These are phyloP conservation scores for Cinara cedri DNA, from an alignment of 2,888 invertebrate species.

Conservation along the genomic window DNA sequence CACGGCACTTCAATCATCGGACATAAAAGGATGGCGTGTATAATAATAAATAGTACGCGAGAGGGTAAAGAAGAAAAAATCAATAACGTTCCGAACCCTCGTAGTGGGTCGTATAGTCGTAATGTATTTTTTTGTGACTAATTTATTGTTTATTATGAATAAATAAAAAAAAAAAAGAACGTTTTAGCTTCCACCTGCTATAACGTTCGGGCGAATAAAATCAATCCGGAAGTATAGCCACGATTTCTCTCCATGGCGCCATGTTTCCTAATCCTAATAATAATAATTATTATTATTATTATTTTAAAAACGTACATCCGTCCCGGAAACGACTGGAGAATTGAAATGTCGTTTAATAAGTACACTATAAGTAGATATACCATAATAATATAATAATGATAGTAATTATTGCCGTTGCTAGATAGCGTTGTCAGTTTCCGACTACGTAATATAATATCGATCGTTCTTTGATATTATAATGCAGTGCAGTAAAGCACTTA, in stretches of 20 bases:
- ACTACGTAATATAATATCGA: background rate
- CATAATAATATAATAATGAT: background rate
- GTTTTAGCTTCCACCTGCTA: no score
- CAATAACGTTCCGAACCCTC: slow-evolving; percentile 11
- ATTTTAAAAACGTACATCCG: no score
- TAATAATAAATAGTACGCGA: background rate
- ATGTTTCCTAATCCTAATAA: no score
- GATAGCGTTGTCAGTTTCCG: slow-evolving; percentile 31
- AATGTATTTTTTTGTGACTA: background rate
- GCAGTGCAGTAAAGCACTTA: slow-evolving; percentile 21
- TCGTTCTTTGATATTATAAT: slow-evolving; percentile 17
- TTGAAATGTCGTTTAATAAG: no score
- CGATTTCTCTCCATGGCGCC: no score
- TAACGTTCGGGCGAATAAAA: no score
- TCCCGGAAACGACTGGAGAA: no score
- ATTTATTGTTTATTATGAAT: slow-evolving; percentile 21
- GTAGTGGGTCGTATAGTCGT: background rate
- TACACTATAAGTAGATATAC: no score
- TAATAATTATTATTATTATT: no score
- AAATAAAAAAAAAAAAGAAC: no score
- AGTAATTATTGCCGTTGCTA: background rate
- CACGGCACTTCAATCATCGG: slow-evolving; percentile 33
- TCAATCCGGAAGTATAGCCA: no score
- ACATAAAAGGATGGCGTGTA: slow-evolving; percentile 5
- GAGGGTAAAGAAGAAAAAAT: slow-evolving; percentile 9